Base-by-base conservation (phyloP, 2,888 invertebrate genomes). In the Aspidiotus destructor region DNA sequence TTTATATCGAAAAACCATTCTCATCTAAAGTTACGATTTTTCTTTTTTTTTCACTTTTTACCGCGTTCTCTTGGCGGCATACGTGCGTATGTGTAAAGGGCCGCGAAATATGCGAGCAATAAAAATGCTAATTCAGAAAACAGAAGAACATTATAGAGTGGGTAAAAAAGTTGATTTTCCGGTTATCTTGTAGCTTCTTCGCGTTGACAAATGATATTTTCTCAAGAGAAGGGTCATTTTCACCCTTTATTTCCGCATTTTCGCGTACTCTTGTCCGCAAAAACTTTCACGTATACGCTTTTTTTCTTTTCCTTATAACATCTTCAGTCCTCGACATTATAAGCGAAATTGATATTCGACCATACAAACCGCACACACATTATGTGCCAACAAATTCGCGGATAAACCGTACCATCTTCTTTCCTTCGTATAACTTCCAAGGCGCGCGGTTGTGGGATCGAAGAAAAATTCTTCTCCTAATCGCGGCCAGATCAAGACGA, bases 51-150 rank as follows among this genome's bases (percentile, higher is more conserved):
- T 62, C 10, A 16, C 42, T 42, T 58, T 58, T 41, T 6, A 55
- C 16, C n/a, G 42, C 42, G 42, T 13, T n/a, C n/a, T n/a, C n/a
- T n/a, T n/a, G n/a, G n/a, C n/a, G n/a, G n/a, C n/a, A 10, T 15
- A 13, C 41, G 28, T 41, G 42, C 15, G 16, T 17, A 57, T 65
- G 55, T 40, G 58, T 42, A 65, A 65, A 65, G 58, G 65, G 40
- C 44, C 58, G 44, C 58, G 44, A 65, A 65, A 65, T 65, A 65
- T 65, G 65, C 65, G 65, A 57, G 65, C 65, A 65, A 65, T 65
- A 65, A 65, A 65, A 65, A 65, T 65, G 65, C 65, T 65, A 65
- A 65, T 65, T 64, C 57, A 28, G 60, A 11, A 44, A 58, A 65
- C 65, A 65, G 44, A 58, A 64, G 64, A 64, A 57, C 57, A 64